Conservation (phyloP, 1,140 invertebrate species). For the Tenebrio molitor region DNA sequence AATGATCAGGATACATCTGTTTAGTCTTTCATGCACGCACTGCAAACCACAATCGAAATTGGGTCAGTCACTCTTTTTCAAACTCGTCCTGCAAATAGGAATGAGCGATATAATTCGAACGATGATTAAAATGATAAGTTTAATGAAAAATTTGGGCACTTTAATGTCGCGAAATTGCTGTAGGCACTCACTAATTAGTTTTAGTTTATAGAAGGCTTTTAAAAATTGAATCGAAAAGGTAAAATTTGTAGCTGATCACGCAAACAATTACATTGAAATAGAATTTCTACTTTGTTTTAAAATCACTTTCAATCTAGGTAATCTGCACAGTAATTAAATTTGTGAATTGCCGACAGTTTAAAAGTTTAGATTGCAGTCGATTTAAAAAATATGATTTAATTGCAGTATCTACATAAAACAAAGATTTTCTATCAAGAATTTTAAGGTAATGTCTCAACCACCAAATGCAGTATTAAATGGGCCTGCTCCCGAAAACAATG, state of each 20-base stretch:
- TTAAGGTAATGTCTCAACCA: conserved; percentile 49
- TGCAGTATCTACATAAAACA: conserved; percentile 37
- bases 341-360: conserved; percentile 8
- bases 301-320: conserved; percentile 21
- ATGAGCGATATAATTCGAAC: too few relatives aligned
- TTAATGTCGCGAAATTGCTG: background rate
- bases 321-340: conserved; percentile 38
- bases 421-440: conserved; percentile 24
- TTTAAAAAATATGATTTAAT: conserved; percentile 25
- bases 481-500: conserved; percentile 46
- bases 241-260: conserved; percentile 22
- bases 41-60: conserved; percentile 25
- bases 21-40: conserved; percentile 30
- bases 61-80: conserved; percentile 19
- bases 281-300: conserved; percentile 2
- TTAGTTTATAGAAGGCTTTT: conserved; percentile 30
- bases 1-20: conserved; percentile 28
- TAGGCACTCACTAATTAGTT: background rate
- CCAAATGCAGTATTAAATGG: conserved; percentile 51
- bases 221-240: conserved; percentile 19
- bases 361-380: conserved; percentile 4
- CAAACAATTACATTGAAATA: conserved; percentile 16
- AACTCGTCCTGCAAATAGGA: too few relatives aligned
- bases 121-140: too few relatives aligned
- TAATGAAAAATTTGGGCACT: too few relatives aligned